phyloP scores from a whole-genome alignment of 2,797 vertebrate species.

The Luscinia megarhynchos region DNA sequence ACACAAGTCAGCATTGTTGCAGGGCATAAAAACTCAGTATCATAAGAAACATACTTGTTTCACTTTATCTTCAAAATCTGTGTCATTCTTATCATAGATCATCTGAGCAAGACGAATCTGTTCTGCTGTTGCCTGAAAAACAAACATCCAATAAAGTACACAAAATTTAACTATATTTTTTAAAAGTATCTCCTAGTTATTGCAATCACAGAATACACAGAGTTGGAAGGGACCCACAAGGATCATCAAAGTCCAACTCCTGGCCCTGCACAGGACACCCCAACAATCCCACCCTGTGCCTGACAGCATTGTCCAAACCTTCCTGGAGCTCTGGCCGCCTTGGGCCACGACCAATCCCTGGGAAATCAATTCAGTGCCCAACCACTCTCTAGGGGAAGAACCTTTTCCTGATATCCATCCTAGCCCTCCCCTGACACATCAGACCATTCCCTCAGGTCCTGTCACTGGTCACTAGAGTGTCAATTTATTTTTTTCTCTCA shows the following conservation, averaged over 20 bases:
- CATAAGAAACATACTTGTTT: conserved; percentile 86
- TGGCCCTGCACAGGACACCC: no score
- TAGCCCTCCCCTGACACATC: background rate
- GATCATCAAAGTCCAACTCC: background rate
- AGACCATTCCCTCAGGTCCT: background rate
- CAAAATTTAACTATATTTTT: background rate
- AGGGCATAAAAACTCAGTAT: background rate
- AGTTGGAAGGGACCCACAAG: background rate
- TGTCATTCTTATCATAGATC: conserved; percentile 96
- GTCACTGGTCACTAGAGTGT: background rate
- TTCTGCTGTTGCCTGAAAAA: conserved; percentile 93
- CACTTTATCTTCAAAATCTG: conserved; percentile 96
- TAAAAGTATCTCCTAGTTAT: background rate
- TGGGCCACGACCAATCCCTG: background rate
- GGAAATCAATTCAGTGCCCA: background rate
- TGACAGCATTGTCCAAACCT: background rate
- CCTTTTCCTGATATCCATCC: background rate
- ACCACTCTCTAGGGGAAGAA: background rate
- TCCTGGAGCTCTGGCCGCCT: background rate
- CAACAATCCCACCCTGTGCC: background rate
- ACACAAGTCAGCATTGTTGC: background rate
- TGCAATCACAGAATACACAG: background rate
- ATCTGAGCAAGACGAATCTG: conserved; percentile 96
- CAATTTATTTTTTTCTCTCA: background rate
- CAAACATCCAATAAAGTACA: conserved; percentile 7